Percentiles rank a stretch among this genome's conserved stretches.
Evolutionary conservation across 2,888 invertebrate species (phyloP).

Genomic region (Empis stercorea): DNA sequence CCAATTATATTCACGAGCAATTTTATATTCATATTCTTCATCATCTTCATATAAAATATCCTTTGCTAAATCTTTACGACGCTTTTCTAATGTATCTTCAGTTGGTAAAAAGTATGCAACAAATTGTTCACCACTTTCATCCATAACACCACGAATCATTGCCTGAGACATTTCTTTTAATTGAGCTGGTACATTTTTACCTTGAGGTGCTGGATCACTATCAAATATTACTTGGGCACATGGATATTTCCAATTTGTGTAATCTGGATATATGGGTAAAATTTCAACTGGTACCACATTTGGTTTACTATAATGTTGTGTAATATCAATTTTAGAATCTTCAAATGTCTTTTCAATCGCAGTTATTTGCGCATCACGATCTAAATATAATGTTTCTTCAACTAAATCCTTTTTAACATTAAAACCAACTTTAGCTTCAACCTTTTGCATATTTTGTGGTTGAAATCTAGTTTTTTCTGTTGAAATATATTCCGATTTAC

Average conservation of each 20-base stretch:
- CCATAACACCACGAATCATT: slow-evolving; percentile 99
- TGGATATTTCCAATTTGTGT: slow-evolving; percentile 93
- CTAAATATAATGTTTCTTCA: slow-evolving; percentile 89
- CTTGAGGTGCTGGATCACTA: slow-evolving; percentile 89
- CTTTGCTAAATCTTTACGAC: slow-evolving; percentile 67
- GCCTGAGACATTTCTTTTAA: slow-evolving; percentile 98
- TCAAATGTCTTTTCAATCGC: slow-evolving; percentile 97
- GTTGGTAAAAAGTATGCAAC: slow-evolving; percentile 97
- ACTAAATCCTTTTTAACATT: slow-evolving; percentile 90
- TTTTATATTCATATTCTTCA: slow-evolving; percentile 90
- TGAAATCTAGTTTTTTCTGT: slow-evolving; percentile 97
- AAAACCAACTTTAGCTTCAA: slow-evolving; percentile 97
- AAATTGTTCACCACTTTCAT: slow-evolving; percentile 97
- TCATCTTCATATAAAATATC: slow-evolving; percentile 73
- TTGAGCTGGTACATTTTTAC: slow-evolving; percentile 74
- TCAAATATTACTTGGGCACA: slow-evolving; percentile 98
- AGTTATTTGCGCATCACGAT: slow-evolving; percentile 90
- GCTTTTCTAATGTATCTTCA: slow-evolving; percentile 79
- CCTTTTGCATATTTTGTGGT: slow-evolving; percentile 91
- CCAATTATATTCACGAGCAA: slow-evolving; percentile 99
- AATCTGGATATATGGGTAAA: slow-evolving; percentile 86
- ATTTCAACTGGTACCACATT: slow-evolving; percentile 85
- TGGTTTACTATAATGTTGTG: slow-evolving; percentile 92
- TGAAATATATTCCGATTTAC: slow-evolving; percentile 97
- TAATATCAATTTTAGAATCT: slow-evolving; percentile 71